Evolutionary conservation across 2,113 vertebrate species (phyloP).

Genomic region (Athene cunicularia): DNA sequence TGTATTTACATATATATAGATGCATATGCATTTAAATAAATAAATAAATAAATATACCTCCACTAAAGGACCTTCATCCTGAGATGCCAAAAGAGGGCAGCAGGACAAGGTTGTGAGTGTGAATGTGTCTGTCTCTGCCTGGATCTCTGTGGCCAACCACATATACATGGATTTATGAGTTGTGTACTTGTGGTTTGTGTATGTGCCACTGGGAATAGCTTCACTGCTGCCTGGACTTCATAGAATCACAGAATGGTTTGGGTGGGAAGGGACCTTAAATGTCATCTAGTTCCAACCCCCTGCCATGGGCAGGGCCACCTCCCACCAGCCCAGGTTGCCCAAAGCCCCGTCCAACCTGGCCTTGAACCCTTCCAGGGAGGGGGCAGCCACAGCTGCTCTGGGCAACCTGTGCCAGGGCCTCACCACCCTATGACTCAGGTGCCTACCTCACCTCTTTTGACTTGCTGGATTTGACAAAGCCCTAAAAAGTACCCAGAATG

Average conservation of each 20-base stretch:
- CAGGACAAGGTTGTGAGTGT: not conserved
- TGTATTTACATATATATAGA: not conserved
- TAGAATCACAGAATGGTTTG: no score
- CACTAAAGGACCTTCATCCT: not conserved
- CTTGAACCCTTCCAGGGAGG: no score
- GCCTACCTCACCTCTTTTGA: not conserved
- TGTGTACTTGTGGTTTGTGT: not conserved
- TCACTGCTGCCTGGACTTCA: not conserved
- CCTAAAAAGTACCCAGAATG: fast-evolving
- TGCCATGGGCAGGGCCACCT: no score
- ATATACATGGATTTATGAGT: not conserved
- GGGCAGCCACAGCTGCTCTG: no score
- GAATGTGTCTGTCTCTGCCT: not conserved
- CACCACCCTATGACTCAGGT: no score
- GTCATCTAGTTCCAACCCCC: no score
- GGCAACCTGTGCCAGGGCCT: no score
- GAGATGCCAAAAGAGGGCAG: not conserved
- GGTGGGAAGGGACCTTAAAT: no score
- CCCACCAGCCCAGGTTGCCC: no score
- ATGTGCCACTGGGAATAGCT: not conserved
- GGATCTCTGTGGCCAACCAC: not conserved
- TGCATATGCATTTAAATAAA: not conserved
- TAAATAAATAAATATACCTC: not conserved
- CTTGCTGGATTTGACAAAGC: not conserved
- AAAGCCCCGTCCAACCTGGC: no score